Conservation (phyloP, 1,140 invertebrate species). For the Macrostomum lignano region DNA sequence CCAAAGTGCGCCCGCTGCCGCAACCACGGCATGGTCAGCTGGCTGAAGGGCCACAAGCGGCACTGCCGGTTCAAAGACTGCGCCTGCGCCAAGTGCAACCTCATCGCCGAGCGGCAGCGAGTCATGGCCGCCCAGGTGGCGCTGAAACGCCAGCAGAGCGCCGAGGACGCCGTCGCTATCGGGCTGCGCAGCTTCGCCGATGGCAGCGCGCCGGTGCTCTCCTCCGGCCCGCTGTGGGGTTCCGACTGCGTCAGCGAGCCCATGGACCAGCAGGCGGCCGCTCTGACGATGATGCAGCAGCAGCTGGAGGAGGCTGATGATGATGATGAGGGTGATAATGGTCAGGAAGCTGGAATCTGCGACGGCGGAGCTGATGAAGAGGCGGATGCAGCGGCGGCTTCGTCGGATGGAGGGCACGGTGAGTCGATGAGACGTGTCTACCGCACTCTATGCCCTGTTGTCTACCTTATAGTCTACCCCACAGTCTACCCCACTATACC, state of each 20-base stretch:
- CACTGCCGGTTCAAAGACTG: conserved; percentile 54
- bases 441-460: too few species aligned
- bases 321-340: too few species aligned
- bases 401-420: too few species aligned
- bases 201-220: conserved; percentile 47
- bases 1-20: conserved; percentile 36
- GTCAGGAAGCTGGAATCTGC: too few species aligned
- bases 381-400: too few species aligned
- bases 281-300: too few species aligned
- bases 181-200: conserved; percentile 62
- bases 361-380: too few species aligned
- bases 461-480: too few species aligned
- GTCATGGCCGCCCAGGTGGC: conserved; percentile 45
- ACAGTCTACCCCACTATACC: too few species aligned
- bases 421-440: too few species aligned
- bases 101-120: conserved; percentile 15
- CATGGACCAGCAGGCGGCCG: too few species aligned
- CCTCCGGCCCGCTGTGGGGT: conserved; percentile 59
- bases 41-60: conserved; percentile 59
- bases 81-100: conserved; percentile 46
- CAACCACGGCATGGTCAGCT: conserved; percentile 52
- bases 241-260: conserved; percentile 17
- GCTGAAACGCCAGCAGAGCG: conserved; percentile 73
- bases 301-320: too few species aligned
- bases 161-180: conserved; percentile 75